Evolutionary conservation across 2,113 vertebrate genomes (phyloP), one percentile per base, ranked within the genome.

Genomic region (Psettodes erumei): DNA sequence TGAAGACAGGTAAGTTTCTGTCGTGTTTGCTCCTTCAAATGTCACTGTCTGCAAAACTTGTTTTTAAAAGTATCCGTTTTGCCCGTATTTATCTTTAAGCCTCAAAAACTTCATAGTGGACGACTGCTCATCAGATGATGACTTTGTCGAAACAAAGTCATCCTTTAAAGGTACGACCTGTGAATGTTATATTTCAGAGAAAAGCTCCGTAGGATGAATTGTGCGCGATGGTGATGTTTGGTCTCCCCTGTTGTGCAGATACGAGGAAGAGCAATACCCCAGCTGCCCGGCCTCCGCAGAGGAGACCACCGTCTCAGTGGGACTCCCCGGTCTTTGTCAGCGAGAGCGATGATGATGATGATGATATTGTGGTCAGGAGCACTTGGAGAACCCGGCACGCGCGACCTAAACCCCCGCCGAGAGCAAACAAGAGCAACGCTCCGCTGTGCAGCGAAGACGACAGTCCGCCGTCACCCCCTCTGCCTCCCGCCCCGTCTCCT

Each of bases 321-420:
- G 82, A 86, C 48, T 91, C 91, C 10, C 79, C 93, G 0, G 93
- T 95, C 6, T 91, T 93, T 86, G 61, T 94, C 5, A 94, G 92
- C 59, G 94, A 96, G 59, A 90, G 88, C 51, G 92, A 93, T 18
- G 95, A 94, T 1, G 85, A 83, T 3, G 94, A 94, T 21, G 87
- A 94, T 45, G 86, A 89, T 25, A 73, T 94, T 64, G 86, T 94
- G 33, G 60, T 86, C 23, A 94, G 86, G 64, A 95, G 90, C 69
- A 89, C 92, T 0, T 94, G 94, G 94, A 93, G 77, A 77, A 84
- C 79, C 25, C 89, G 91, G 23, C 85, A 83, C 62, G 73, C 75
- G 0, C 81, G 75, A 45, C 81, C 85, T 2, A 70, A 77, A 28
- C 30, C 73, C 8, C 27, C 5, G 2, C 4, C 21, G 1, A 74